Conservation (phyloP, 2,888 invertebrate species). For the Cylindroiulus punctatus region DNA sequence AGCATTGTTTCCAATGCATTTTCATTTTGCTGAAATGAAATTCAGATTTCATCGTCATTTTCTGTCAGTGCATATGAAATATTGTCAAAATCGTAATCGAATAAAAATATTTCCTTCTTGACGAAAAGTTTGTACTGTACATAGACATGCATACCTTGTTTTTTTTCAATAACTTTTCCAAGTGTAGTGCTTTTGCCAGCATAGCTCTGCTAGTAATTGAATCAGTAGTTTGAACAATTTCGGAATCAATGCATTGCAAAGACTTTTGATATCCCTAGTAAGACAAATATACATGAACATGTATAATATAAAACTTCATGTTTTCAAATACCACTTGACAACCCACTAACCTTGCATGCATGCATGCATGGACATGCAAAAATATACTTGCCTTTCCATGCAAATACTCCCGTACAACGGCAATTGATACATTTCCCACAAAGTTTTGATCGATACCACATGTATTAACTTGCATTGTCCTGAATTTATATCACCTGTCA, state of each 20-base stretch:
- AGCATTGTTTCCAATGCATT: conserved; percentile 22
- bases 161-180: conserved; percentile 50
- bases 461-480: not conserved
- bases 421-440: conserved; percentile 17
- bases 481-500: not conserved
- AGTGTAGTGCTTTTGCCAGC: conserved; percentile 28
- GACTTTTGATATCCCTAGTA: conserved; percentile 36
- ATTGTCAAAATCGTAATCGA: no score
- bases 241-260: conserved; percentile 33
- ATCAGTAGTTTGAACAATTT: not conserved
- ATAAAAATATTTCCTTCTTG: no score
- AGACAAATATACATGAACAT: not conserved
- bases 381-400: conserved; percentile 43
- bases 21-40: conserved; percentile 21
- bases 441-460: not conserved
- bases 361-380: no score
- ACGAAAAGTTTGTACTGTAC: no score
- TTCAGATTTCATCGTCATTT: not conserved
- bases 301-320: not conserved
- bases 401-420: conserved; percentile 50
- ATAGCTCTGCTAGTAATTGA: conserved; percentile 26
- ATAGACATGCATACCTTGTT: no score
- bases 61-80: no score
- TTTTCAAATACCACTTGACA: no score
- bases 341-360: no score